phyloP scores from a whole-genome alignment of 1,140 invertebrate genomes.

The Venturia canescens region DNA sequence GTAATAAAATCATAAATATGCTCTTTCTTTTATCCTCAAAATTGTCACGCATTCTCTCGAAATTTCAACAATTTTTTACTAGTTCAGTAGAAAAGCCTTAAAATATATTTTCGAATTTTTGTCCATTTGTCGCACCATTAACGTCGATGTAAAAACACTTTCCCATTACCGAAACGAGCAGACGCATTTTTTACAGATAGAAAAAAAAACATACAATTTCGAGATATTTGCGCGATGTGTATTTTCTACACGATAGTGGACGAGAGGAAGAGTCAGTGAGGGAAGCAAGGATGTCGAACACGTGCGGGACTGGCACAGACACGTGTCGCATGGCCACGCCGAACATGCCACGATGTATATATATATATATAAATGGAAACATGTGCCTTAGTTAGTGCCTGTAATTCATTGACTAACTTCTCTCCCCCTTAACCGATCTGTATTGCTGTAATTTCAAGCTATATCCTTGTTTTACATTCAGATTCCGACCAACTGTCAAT shows the following conservation, averaged over 20 bases:
- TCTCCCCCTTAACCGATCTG: neutral
- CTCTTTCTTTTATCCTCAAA: too few relatives aligned
- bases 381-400: slow-evolving; percentile 50
- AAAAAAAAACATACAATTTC: neutral
- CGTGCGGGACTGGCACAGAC: slow-evolving; percentile 37
- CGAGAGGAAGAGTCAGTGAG: neutral
- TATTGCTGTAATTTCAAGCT: neutral
- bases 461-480: neutral
- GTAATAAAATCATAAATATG: too few relatives aligned
- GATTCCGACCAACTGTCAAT: neutral
- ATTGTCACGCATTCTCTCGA: too few relatives aligned
- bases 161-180: neutral
- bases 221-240: neutral
- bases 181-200: neutral
- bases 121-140: too few relatives aligned
- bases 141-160: too few relatives aligned
- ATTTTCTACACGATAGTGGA: neutral
- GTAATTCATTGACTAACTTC: slow-evolving; percentile 6
- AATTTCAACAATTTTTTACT: too few relatives aligned
- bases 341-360: slow-evolving; percentile 25
- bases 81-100: too few relatives aligned
- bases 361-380: neutral
- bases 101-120: too few relatives aligned
- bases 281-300: slow-evolving; percentile 19
- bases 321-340: slow-evolving; percentile 49